Evolutionary conservation across 2,113 vertebrate genomes (phyloP).

Genomic region (Edolisoma coerulescens): DNA sequence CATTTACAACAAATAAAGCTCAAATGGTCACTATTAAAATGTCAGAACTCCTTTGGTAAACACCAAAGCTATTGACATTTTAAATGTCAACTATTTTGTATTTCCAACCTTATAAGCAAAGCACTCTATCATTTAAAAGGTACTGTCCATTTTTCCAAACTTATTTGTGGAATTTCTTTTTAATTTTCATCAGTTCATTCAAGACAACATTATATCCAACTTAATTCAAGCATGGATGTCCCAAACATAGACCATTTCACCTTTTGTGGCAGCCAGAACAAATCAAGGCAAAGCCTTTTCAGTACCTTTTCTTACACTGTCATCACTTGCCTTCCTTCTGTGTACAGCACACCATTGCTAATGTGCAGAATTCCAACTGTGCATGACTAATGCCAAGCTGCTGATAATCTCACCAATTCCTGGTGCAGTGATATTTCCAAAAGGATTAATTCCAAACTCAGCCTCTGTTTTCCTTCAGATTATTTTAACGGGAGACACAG

Average conservation of each 20-base stretch:
- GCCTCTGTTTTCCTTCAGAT: background rate
- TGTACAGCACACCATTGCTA: background rate
- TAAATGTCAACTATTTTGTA: background rate
- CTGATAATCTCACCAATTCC: background rate
- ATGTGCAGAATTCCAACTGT: background rate
- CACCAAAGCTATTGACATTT: background rate
- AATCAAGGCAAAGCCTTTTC: background rate
- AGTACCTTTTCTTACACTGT: background rate
- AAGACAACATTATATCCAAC: background rate
- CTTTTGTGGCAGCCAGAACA: background rate
- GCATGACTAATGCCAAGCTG: background rate
- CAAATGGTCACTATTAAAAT: background rate
- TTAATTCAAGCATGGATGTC: background rate
- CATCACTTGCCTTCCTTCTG: background rate
- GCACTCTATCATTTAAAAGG: background rate
- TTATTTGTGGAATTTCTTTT: background rate
- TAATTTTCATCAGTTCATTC: background rate
- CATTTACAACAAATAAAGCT: background rate
- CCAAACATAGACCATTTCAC: background rate
- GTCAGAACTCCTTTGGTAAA: background rate
- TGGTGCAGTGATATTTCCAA: background rate
- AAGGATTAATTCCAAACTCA: background rate
- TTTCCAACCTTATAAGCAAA: background rate
- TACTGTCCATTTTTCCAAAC: background rate
- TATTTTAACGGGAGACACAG: background rate